phyloP scores from a whole-genome alignment of 2,113 vertebrate genomes.

The Anser brachyrhynchus region DNA sequence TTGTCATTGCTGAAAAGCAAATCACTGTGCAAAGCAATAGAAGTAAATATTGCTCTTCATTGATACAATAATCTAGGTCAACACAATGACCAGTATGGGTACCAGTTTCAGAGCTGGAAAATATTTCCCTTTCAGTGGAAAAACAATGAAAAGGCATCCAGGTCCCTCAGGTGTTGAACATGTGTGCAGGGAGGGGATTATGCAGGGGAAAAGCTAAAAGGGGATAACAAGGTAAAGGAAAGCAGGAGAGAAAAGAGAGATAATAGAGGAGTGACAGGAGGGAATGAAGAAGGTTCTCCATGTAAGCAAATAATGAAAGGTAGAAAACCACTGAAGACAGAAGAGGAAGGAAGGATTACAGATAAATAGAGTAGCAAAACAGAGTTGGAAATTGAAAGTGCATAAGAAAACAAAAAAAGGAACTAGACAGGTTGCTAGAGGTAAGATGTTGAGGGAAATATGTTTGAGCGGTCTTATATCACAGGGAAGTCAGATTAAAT shows the following conservation, averaged over 20 bases:
- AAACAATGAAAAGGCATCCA: not conserved
- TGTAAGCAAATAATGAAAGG: not conserved
- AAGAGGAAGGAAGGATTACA: not conserved
- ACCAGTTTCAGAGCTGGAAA: not conserved
- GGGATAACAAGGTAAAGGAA: not conserved
- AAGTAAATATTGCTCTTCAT: not conserved
- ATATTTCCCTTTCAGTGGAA: not conserved
- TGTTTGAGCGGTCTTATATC: not conserved
- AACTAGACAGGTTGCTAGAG: not conserved
- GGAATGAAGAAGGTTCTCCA: not conserved
- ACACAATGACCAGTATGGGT: not conserved
- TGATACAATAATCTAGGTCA: not conserved
- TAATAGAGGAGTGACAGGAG: not conserved
- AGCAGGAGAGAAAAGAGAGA: not conserved
- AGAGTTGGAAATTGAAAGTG: constrained; percentile 1
- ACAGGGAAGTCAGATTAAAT: constrained; percentile 21
- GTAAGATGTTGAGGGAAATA: constrained; percentile 18
- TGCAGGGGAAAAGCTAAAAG: not conserved
- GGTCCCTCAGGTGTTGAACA: not conserved
- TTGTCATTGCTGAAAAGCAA: not conserved
- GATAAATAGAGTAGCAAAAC: not conserved
- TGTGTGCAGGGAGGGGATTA: not conserved
- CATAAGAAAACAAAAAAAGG: not conserved
- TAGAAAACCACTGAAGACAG: not conserved
- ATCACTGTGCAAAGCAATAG: not conserved